phyloP scores from a whole-genome alignment of 2,113 vertebrate genomes.

The Laterallus jamaicensis region DNA sequence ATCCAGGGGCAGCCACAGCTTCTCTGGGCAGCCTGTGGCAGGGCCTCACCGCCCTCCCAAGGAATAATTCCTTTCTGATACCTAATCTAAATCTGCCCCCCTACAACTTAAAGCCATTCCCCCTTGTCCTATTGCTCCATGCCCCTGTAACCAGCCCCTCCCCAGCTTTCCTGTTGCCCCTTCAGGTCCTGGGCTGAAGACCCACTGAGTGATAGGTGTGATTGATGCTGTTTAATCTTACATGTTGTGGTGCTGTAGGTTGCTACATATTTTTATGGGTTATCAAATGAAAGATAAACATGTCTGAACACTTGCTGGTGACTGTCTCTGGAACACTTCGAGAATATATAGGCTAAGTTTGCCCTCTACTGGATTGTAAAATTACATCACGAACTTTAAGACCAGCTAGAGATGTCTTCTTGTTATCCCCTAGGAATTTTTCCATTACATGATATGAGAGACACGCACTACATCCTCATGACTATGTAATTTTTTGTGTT shows the following conservation, averaged over 20 bases:
- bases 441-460: neutral
- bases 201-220: neutral
- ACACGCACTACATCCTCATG: neutral
- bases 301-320: neutral
- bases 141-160: too few relatives aligned
- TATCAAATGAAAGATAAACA: constrained; percentile 45
- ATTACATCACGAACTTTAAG: constrained; percentile 29
- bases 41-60: too few relatives aligned
- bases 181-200: neutral
- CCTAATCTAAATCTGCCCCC: too few relatives aligned
- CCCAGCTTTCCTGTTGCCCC: too few relatives aligned
- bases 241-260: neutral
- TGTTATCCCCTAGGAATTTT: neutral
- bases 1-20: too few relatives aligned
- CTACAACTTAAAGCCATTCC: too few relatives aligned
- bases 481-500: neutral
- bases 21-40: too few relatives aligned
- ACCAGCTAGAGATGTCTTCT: neutral
- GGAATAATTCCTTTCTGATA: too few relatives aligned
- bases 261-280: neutral
- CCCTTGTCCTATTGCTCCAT: too few relatives aligned
- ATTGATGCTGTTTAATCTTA: neutral
- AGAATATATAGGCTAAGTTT: constrained; percentile 68
- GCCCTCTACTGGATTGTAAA: constrained; percentile 78
- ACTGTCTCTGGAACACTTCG: neutral